These are phyloP conservation scores for Bugulina stolonifera DNA, from an alignment of 2,888 invertebrate genomes.

Conservation along the genomic window DNA sequence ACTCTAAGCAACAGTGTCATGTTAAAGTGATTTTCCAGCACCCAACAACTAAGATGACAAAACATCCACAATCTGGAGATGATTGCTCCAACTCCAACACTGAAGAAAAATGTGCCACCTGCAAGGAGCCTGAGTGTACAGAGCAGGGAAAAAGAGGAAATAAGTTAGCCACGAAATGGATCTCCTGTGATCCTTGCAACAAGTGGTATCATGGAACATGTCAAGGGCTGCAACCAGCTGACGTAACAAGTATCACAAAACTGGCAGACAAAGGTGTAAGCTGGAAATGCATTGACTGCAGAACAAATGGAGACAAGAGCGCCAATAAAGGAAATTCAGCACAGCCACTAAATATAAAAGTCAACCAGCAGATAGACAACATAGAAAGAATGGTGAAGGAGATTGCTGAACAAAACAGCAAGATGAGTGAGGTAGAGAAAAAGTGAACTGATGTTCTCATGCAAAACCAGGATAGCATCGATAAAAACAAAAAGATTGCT, in stretches of 20 bases:
- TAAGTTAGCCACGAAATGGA: no score
- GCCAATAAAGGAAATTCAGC: not conserved
- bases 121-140: no score
- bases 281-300: not conserved
- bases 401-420: not conserved
- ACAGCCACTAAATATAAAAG: not conserved
- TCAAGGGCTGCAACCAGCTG: not conserved
- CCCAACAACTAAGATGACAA: no score
- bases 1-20: no score
- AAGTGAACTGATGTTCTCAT: no score
- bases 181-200: not conserved
- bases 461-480: no score
- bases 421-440: not conserved
- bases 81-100: no score
- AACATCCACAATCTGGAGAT: no score
- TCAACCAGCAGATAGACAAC: not conserved
- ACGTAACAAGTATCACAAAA: not conserved
- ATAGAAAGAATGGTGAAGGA: not conserved
- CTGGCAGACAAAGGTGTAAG: not conserved
- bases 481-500: no score
- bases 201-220: not conserved
- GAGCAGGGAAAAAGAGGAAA: no score
- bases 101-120: no score
- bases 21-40: no score
- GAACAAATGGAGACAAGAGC: not conserved